Evolutionary conservation across 2,888 invertebrate genomes (phyloP), one percentile per base, ranked within the genome.

Genomic region (Alcis repandata): DNA sequence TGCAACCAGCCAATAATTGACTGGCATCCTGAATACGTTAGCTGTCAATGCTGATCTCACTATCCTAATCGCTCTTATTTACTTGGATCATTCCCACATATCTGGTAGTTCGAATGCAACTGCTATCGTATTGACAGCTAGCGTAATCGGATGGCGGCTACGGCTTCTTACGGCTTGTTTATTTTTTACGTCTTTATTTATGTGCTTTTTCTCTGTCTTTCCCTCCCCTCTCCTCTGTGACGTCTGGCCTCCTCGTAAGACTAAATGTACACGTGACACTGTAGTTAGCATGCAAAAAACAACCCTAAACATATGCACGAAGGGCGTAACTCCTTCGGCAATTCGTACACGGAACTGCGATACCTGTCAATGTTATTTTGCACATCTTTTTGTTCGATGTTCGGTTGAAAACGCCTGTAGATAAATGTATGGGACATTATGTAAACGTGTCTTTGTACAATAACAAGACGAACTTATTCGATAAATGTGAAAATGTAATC

Each of bases 211-310:
- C 7, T n/a, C 32, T 62, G 54, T 59, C 58, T 63, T 41, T 22
- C 53, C 48, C 40, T 56, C 33, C 62, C 63, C 59, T n/a, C 48
- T 56, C 45, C 63, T 71, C 74, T 84, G 83, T 85, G 81, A 76
- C 80, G 85, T 84, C 80, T 78, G 78, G 83, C 82, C 80, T 79
- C 71, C 79, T 76, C 72, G 81, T 82, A 79, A 82, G 82, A 83
- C 83, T 83, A 78, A 77, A 78, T 82, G 82, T 82, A 81, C 79
- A 79, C 82, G 82, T 83, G 82, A 82, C 80, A 79, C 80, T 72
- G 71, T 72, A 73, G 72, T 52, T 68, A 74, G 76, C 76, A 76
- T 76, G 74, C 71, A 67, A 70, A 54, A 67, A 70, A 63, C 62
- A 52, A 68, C 59, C 73, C 67, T 58, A 59, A 67, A 60, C 20